These are phyloP conservation scores for Neomorphus geoffroyi DNA, from an alignment of 2,797 vertebrate genomes.

Conservation along the genomic window DNA sequence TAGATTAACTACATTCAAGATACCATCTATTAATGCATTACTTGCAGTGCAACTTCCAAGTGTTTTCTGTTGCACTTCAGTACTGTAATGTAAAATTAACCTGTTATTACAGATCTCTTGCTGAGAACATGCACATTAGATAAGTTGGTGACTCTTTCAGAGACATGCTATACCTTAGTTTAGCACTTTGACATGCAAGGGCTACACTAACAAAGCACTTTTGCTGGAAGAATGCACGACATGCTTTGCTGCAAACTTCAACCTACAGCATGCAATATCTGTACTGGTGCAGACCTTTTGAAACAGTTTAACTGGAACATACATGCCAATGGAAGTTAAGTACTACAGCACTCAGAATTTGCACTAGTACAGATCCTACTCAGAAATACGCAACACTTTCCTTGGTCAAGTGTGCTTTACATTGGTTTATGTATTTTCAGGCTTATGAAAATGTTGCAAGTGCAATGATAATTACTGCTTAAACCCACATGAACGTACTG, in stretches of 20 bases:
- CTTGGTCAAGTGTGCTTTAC: not conserved
- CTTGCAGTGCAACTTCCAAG: slow-evolving; percentile 53
- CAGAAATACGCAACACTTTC: not conserved
- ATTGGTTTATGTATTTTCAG: not conserved
- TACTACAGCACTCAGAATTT: not conserved
- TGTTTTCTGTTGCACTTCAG: slow-evolving; percentile 52
- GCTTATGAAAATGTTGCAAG: not conserved
- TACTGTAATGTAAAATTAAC: slow-evolving; percentile 23
- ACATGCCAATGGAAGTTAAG: slow-evolving; percentile 35
- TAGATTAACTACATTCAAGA: not conserved
- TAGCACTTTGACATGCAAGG: slow-evolving; percentile 76
- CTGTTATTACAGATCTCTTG: slow-evolving; percentile 19
- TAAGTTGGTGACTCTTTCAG: slow-evolving; percentile 62
- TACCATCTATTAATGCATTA: not conserved
- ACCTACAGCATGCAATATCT: slow-evolving; percentile 72
- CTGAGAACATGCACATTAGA: slow-evolving; percentile 68
- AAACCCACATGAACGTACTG: not conserved
- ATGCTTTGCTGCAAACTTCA: slow-evolving; percentile 72
- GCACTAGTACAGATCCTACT: slow-evolving; percentile 27
- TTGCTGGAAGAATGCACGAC: slow-evolving; percentile 70
- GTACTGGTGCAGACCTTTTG: slow-evolving; percentile 47
- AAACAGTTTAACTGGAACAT: not conserved
- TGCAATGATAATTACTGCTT: not conserved
- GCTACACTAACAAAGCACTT: slow-evolving; percentile 67
- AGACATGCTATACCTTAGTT: slow-evolving; percentile 73